Evolutionary conservation across 2,113 vertebrate genomes (phyloP).

Genomic region (Sciurus niger): DNA sequence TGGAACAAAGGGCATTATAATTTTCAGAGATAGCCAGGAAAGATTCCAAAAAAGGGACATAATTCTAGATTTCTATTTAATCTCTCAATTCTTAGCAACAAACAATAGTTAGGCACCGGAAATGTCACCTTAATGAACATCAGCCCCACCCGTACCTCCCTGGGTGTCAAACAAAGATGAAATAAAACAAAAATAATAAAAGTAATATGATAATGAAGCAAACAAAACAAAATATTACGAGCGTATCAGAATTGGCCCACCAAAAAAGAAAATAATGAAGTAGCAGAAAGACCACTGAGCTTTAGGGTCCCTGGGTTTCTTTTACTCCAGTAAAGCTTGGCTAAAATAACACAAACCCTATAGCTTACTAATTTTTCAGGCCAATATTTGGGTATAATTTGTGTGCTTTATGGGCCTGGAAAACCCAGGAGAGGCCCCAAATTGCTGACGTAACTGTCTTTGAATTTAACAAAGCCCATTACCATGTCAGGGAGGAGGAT

Average conservation of each 20-base stretch:
- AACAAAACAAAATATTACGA: background rate
- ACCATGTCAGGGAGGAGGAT: slow-evolving; percentile 88
- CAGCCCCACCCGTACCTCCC: background rate
- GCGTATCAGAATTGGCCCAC: slow-evolving; percentile 80
- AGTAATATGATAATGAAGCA: background rate
- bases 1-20: background rate
- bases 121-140: background rate
- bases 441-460: slow-evolving; percentile 93
- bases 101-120: background rate
- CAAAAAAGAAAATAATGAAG: slow-evolving; percentile 87
- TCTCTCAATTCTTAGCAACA: background rate
- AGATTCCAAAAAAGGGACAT: background rate
- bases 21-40: background rate
- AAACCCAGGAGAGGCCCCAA: slow-evolving; percentile 90
- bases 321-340: slow-evolving; percentile 89
- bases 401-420: slow-evolving; percentile 91
- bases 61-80: background rate
- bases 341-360: slow-evolving; percentile 92
- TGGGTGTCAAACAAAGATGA: background rate
- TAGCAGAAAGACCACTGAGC: slow-evolving; percentile 81
- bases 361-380: slow-evolving; percentile 92
- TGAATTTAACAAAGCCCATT: slow-evolving; percentile 93
- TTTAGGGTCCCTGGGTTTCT: slow-evolving; percentile 89
- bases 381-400: slow-evolving; percentile 93
- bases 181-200: background rate